Evolutionary conservation across 2,113 vertebrate species (phyloP), one percentile per base, ranked within the genome.

Genomic region (Macrotis lagotis): DNA sequence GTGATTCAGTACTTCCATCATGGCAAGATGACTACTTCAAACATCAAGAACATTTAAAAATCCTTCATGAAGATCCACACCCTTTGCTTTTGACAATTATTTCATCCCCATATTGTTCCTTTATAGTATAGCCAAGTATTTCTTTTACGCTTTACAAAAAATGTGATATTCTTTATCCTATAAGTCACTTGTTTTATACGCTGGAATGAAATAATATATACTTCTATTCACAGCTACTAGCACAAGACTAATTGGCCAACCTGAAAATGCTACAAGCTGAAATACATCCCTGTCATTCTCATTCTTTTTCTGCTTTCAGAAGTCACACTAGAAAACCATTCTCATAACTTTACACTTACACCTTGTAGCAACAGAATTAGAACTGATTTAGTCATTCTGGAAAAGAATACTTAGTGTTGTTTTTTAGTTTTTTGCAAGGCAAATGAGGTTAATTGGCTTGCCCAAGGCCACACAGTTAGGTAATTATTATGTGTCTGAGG

Each of bases 161-260:
- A 93, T 74, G 12, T n/a, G 10, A 50, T 12, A 95, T 89, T 31
- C 51, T 92, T 83, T 92, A 44, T 22, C 92, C 12, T 91, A 94
- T 48, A 95, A 50, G 25, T 51, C 37, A 94, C 51, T 19, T 93
- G 91, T 83, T 44, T 44, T 97, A 95, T 92, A 95, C 89, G 44
- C 1, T 92, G 47, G 95, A 24, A 92, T 16, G 47, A 95, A 91
- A 88, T 24, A 92, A 48, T 48, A 31, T 25, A 93, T 0, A 94
- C 66, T 92, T 94, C 95, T 93, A 94, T 74, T n/a, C 93, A 91
- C 25, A 88, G 88, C 51, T 74, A 66, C 26, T 52, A 93, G 37
- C 48, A 94, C 28, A 74, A 96, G 74, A 94, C 8, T 22, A 96
- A 25, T 47, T 94, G 90, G 44, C 3, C 91, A 89, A 92, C 92